phyloP scores from a whole-genome alignment of 2,888 invertebrate species.

The Heliconius erato region DNA sequence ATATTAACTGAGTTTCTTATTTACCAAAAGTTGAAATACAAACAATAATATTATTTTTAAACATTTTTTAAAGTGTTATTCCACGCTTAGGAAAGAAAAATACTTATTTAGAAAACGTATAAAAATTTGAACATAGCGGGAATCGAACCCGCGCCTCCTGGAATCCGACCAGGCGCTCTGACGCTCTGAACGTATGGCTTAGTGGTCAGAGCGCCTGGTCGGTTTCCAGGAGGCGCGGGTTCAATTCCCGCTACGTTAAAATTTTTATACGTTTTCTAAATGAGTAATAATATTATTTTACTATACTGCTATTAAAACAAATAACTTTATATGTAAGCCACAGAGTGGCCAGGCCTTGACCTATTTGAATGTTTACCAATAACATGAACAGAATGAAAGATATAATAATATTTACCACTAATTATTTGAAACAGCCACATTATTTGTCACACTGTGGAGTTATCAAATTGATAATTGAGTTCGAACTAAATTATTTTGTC shows the following conservation, averaged over 20 bases:
- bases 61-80: not conserved
- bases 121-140: no score
- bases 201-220: no score
- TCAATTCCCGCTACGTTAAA: no score
- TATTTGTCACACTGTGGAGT: not conserved
- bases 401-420: constrained; percentile 15
- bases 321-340: constrained; percentile 1
- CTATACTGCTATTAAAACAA: not conserved
- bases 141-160: no score
- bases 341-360: not conserved
- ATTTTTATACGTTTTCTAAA: no score
- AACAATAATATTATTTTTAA: not conserved
- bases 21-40: not conserved
- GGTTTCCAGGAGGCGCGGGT: no score
- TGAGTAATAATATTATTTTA: not conserved
- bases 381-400: constrained; percentile 6
- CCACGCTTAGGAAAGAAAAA: no score
- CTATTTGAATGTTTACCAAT: not conserved
- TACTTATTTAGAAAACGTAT: no score
- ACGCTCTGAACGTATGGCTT: no score
- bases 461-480: constrained; percentile 18
- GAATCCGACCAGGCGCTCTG: no score
- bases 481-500: not conserved
- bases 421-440: constrained; percentile 24
- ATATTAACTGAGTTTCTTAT: no score